Percentiles rank a stretch among this genome's conserved stretches.
These are phyloP conservation scores for Pectinophora gossypiella DNA, from an alignment of 1,140 invertebrate genomes.

Conservation along the genomic window DNA sequence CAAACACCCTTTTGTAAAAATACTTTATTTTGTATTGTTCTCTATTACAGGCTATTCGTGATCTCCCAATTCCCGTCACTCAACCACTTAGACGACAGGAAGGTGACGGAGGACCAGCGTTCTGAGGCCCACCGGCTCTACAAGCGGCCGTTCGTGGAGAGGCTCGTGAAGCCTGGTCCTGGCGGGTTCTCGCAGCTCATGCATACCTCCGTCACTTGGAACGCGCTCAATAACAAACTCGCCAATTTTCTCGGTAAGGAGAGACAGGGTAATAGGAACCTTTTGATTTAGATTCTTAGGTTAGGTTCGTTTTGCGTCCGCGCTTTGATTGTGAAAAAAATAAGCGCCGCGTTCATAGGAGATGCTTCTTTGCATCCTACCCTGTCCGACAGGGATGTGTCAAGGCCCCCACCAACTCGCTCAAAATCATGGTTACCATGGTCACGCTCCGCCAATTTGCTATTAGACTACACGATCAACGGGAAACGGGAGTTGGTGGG, in stretches of 20 bases:
- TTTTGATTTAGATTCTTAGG: constrained; percentile 42
- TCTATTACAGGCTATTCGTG: constrained; percentile 78
- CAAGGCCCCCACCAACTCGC: too few species aligned
- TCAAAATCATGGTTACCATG: too few species aligned
- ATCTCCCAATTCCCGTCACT: constrained; percentile 81
- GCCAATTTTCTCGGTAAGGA: constrained; percentile 33
- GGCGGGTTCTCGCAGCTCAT: constrained; percentile 36
- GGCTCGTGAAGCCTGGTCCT: constrained; percentile 35
- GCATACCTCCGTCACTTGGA: constrained; percentile 40
- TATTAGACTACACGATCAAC: too few species aligned
- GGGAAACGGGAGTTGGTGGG: too few species aligned
- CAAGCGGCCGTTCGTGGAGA: constrained; percentile 76
- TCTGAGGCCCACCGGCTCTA: constrained; percentile 78
- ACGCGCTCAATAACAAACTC: constrained; percentile 35
- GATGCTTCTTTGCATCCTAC: too few species aligned
- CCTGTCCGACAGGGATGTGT: too few species aligned
- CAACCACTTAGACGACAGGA: constrained; percentile 80
- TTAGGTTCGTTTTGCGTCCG: constrained; percentile 1
- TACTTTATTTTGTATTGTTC: background rate
- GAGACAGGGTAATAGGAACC: constrained; percentile 34
- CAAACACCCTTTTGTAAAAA: too few species aligned
- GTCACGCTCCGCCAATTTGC: too few species aligned
- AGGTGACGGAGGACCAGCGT: constrained; percentile 78
- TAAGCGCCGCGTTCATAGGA: too few species aligned
- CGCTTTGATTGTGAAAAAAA: background rate